Base-by-base conservation (phyloP, 2,888 invertebrate genomes). In the Chrysina gloriosa region DNA sequence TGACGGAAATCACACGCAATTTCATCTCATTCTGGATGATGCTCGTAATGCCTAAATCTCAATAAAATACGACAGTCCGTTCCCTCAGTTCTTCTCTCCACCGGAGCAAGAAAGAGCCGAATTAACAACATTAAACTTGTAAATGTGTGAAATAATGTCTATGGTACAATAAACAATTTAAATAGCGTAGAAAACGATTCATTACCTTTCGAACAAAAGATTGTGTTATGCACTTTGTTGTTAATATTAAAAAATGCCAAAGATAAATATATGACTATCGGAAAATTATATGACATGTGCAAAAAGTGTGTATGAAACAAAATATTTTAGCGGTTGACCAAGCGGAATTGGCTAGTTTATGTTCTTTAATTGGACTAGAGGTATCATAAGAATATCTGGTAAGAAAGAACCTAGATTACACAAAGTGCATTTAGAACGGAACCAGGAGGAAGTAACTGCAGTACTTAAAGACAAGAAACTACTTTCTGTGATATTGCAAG, bases 141-240 rank as follows among this genome's bases (percentile, higher is more conserved):
- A 39, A 87, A 88, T 71, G 93, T 96, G 3, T 84, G 97, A 63
- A 93, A 93, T 79, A 90, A 91, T 71, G 91, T 96, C 0, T 97
- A 96, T 78, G 94, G 95, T 0, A 90, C 92, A 0, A 88, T 91
- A 1, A 90, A 90, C 76, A 90, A 89, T 75, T 87, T 94, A 2
- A 85, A 86, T 50, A 84, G 86, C 2, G 89, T 90, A 67, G 69
- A 50, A 7, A 63, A 66, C 9, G 89, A 89, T 19, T 88, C 88
- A 0, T 90, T 97, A 78, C 97, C 97, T 0, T 83, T 97, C 75
- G 97, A 97, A 77, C 97, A 97, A 81, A 96, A 96, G 82, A 85
- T 97, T n/a, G 86, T 96, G 58, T 84, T 97, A 2, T 96, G 96
- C 81, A 91, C 94, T 2, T 82, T 97, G 16, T 86, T 97, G 79